Evolutionary conservation across 1,140 invertebrate genomes (phyloP).

Genomic region (Atopsyche davidsoni): DNA sequence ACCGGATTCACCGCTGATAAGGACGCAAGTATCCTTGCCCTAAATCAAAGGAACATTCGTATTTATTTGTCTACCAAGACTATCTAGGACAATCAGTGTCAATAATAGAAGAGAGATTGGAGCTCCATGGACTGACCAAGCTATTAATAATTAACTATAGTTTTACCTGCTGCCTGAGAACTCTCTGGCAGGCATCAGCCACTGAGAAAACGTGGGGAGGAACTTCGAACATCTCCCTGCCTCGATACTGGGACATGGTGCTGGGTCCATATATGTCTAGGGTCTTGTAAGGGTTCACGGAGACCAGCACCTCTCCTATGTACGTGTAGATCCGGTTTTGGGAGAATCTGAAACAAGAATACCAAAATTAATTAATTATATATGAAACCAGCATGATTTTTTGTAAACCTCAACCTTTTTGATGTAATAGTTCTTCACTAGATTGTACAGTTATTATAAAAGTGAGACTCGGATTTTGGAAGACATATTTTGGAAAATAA

Average conservation of each 20-base stretch:
- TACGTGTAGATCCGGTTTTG: conserved; percentile 88
- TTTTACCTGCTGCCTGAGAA: conserved; percentile 71
- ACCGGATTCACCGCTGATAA: conserved; percentile 94
- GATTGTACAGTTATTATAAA: no score
- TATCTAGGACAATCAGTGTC: not conserved
- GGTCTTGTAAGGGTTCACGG: conserved; percentile 82
- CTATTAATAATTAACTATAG: not conserved
- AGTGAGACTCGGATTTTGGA: no score
- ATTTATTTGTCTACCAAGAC: not conserved
- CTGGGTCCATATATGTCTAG: conserved; percentile 80
- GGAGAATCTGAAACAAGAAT: conserved; percentile 67
- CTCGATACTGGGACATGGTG: conserved; percentile 77
- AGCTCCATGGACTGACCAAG: not conserved
- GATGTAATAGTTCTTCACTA: no score
- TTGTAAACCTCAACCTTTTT: no score
- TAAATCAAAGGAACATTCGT: conserved; percentile 26
- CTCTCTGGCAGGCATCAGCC: conserved; percentile 87
- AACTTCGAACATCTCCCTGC: conserved; percentile 88
- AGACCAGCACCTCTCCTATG: conserved; percentile 90
- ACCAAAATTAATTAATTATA: not conserved
- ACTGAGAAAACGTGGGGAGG: conserved; percentile 93
- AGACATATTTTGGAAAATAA: no score
- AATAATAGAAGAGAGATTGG: not conserved
- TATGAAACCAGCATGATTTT: no score
- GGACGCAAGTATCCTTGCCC: conserved; percentile 88